Conservation (phyloP, 64 coral and sea anemone species). For the Acropora yongei region DNA sequence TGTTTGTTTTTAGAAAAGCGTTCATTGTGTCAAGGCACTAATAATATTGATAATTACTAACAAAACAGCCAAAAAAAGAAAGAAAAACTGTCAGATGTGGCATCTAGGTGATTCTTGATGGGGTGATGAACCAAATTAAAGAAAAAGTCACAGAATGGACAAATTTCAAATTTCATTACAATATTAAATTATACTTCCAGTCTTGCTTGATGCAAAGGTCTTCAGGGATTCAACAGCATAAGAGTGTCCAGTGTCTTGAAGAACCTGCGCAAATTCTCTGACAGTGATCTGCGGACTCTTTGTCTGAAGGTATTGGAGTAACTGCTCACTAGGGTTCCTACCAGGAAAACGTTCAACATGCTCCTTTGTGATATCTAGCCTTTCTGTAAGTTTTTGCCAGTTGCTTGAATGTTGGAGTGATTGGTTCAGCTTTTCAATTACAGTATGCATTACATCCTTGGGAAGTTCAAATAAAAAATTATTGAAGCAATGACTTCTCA, state of each 20-base stretch:
- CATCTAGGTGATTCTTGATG: too few species aligned
- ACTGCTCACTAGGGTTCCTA: neutral
- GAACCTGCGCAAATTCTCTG: slow-evolving; percentile 24
- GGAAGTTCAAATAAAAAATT: neutral
- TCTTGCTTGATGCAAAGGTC: neutral
- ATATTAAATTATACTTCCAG: too few species aligned
- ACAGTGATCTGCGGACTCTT: slow-evolving; percentile 7
- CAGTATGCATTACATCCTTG: neutral
- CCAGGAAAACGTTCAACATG: neutral
- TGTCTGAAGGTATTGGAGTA: neutral
- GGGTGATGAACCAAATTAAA: too few species aligned
- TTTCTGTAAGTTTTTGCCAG: slow-evolving; percentile 5
- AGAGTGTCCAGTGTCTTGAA: neutral
- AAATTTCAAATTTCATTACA: too few species aligned
- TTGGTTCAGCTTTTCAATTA: neutral
- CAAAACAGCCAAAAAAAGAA: too few species aligned
- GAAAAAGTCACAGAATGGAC: too few species aligned
- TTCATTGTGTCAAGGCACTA: too few species aligned
- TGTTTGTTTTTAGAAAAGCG: too few species aligned
- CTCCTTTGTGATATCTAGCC: neutral
- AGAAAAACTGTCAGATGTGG: too few species aligned
- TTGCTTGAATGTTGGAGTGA: neutral
- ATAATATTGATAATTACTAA: too few species aligned
- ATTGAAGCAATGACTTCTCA: neutral
- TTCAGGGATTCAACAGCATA: slow-evolving; percentile 13